These are phyloP conservation scores for Netelia virgata DNA, from an alignment of 2,888 invertebrate genomes.

Conservation along the genomic window DNA sequence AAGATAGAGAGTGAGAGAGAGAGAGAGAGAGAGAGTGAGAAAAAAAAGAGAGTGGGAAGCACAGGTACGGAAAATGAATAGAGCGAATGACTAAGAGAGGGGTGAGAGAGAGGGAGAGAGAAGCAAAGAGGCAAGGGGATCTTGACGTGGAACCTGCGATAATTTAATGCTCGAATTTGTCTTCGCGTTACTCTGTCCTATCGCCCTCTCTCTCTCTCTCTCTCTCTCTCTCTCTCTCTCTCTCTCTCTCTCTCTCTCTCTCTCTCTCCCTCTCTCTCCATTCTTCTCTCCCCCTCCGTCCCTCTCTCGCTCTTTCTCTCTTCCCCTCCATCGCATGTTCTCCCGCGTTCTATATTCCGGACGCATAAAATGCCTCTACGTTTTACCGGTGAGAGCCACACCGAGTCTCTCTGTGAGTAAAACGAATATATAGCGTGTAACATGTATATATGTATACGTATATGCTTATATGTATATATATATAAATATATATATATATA, in stretches of 20 bases:
- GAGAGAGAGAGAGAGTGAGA: no score
- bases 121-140: slow-evolving; percentile 52
- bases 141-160: slow-evolving; percentile 68
- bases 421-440: slow-evolving; percentile 17
- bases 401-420: slow-evolving; percentile 47
- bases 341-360: slow-evolving; percentile 56
- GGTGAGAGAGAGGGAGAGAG: slow-evolving; percentile 33
- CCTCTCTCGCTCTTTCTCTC: not conserved
- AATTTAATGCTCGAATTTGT: slow-evolving; percentile 71
- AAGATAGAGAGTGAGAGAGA: slow-evolving; percentile 55
- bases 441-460: slow-evolving; percentile 1
- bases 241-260: slow-evolving; percentile 41
- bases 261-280: not conserved
- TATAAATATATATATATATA: not conserved
- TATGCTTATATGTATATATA: not conserved
- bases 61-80: slow-evolving; percentile 23
- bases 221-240: slow-evolving; percentile 27
- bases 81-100: slow-evolving; percentile 53
- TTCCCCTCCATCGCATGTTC: slow-evolving; percentile 24
- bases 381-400: slow-evolving; percentile 40
- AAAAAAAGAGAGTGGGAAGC: slow-evolving; percentile 26
- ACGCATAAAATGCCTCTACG: slow-evolving; percentile 61
- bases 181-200: slow-evolving; percentile 60
- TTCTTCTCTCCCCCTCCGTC: slow-evolving; percentile 33
- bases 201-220: slow-evolving; percentile 48